Evolutionary conservation across 2,888 invertebrate species (phyloP).

Genomic region (Ptychoptera contaminata): DNA sequence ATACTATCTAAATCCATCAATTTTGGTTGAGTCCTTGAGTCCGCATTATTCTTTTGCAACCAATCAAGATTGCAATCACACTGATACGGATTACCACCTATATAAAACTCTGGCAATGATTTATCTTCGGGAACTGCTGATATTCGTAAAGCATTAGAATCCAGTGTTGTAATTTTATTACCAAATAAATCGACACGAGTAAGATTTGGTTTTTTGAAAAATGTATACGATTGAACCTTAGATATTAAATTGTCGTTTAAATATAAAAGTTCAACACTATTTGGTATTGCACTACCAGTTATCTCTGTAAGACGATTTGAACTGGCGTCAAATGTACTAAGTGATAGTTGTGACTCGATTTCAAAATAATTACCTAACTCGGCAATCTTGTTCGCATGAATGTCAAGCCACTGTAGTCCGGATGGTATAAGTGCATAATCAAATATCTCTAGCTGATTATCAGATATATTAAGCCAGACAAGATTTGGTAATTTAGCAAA

Average conservation of each 20-base stretch:
- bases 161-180: conserved; percentile 79
- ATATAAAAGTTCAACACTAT: conserved; percentile 70
- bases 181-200: conserved; percentile 84
- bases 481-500: conserved; percentile 70
- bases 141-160: conserved; percentile 71
- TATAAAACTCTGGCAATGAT: conserved; percentile 75
- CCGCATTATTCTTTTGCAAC: conserved; percentile 79
- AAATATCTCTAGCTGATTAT: conserved; percentile 79
- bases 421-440: conserved; percentile 74
- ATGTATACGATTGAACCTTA: conserved; percentile 76
- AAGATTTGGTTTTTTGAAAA: conserved; percentile 77
- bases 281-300: conserved; percentile 61
- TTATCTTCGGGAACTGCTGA: conserved; percentile 64
- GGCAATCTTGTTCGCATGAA: conserved; percentile 72
- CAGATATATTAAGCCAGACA: conserved; percentile 81
- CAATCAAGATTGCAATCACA: conserved; percentile 94
- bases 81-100: conserved; percentile 85
- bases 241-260: conserved; percentile 79
- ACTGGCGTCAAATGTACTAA: conserved; percentile 76
- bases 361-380: conserved; percentile 65
- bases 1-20: conserved; percentile 81
- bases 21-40: conserved; percentile 69
- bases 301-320: conserved; percentile 73
- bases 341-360: conserved; percentile 50
- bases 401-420: conserved; percentile 74